Base-by-base conservation (phyloP, 2,888 invertebrate genomes). In the Morpho helenor region DNA sequence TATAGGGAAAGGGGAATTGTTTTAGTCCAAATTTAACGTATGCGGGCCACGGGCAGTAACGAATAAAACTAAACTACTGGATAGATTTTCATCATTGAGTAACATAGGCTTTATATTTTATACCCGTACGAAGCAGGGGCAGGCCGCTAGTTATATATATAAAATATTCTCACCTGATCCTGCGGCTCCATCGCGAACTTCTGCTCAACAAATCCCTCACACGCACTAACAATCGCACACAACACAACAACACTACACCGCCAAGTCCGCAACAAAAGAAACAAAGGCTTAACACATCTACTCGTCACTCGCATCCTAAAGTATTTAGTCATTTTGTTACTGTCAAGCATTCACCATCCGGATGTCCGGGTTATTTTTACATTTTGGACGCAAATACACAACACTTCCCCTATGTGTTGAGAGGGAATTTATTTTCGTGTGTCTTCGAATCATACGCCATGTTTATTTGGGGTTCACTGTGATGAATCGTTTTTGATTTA, bases 191-290 rank as follows among this genome's bases (percentile, higher is more conserved):
- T 62, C 42, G 62, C 62, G 46, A 62, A 62, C 16, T 57, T 94
- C 87, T 98, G 98, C 74, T 94, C 93, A 62, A 82, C 80, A 70
- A 76, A 76, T 71, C 89, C 76, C 63, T 74, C 76, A 70, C 84
- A 75, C 77, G 87, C 74, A 82, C 80, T 68, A 74, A 82, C 67
- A 67, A 63, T 64, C 65, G 65, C 63, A 50, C 68, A 61, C 64
- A 73, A 74, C 68, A 77, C 73, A 66, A 70, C 67, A 60, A 59
- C 74, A 75, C 68, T 79, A 75, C 68, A 79, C 72, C 68, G 66
- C 71, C 68, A 73, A 70, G 89, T 90, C 89, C 89, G 87, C 8
- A 90, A 65, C 62, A 90, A 70, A 9, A 90, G 62, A 42, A 89
- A 90, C 63, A 90, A 67, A 16, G 87, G 82, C 66, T 78, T 77